Conservation (phyloP, 2,113 vertebrate genomes). For the Carassius auratus region DNA sequence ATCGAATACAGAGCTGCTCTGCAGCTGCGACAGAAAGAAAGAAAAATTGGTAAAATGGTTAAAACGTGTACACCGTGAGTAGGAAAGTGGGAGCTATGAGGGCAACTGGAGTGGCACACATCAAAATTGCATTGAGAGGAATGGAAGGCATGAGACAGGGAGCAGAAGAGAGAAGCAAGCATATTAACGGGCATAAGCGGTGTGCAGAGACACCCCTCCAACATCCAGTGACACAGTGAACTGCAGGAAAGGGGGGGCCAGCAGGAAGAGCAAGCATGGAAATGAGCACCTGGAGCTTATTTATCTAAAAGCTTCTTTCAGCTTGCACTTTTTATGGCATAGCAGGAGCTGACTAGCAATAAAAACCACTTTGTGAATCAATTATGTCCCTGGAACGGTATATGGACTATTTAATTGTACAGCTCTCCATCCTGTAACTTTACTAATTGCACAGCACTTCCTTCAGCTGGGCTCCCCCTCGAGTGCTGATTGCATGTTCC, state of each 20-base stretch:
- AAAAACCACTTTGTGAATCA: conserved; percentile 69
- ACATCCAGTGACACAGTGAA: conserved; percentile 46
- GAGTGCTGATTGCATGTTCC: conserved; percentile 64
- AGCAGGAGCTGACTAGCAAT: conserved; percentile 63
- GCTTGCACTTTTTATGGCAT: conserved; percentile 57
- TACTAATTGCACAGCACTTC: conserved; percentile 70
- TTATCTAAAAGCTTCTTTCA: conserved; percentile 59
- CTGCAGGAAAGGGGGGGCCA: conserved; percentile 9
- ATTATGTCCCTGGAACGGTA: conserved; percentile 69
- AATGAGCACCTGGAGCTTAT: conserved; percentile 74
- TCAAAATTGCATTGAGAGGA: conserved; percentile 51
- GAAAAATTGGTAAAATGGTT: conserved; percentile 42
- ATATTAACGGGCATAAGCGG: conserved; percentile 51
- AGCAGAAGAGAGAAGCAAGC: conserved; percentile 42
- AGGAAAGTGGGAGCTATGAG: conserved; percentile 57
- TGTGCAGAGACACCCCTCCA: conserved; percentile 60
- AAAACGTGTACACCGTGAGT: conserved; percentile 4
- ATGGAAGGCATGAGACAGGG: conserved; percentile 47
- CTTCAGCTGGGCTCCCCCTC: conserved; percentile 63
- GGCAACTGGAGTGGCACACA: conserved; percentile 56
- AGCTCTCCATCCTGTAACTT: conserved; percentile 67
- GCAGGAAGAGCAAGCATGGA: conserved; percentile 63
- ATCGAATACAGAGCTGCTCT: neutral
- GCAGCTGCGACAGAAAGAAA: conserved; percentile 56
- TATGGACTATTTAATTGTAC: conserved; percentile 75